Evolutionary conservation across 1,140 invertebrate species (phyloP), one percentile per base, ranked within the genome.

Genomic region (Sogatella furcifera): DNA sequence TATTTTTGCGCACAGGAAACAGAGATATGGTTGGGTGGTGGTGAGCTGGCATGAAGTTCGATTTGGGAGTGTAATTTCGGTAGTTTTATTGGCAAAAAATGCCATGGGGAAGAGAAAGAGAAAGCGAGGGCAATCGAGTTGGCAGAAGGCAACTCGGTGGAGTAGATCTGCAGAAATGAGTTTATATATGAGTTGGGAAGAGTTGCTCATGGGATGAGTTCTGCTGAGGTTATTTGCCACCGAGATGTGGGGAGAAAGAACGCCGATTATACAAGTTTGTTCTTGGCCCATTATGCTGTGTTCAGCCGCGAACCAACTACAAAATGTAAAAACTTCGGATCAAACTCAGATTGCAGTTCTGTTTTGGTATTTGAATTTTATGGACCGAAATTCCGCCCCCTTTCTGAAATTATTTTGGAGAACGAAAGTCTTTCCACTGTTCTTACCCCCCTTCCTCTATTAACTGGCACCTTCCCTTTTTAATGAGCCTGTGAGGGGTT

Each of bases 301-400:
- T 22, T 17, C 15, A 22, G 21, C 46, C 21, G 14, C 34, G 34
- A 38, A 5, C 9, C 34, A 38, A 38, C 5, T 17, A 49, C 6
- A 49, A 49, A 49, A 49, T 49, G 46, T 49, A 49, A 49, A 49
- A 49, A 49, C 46, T 49, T 49, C 21, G 46, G 14, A 17, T 22
- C 46, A 49, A 49, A 49, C 46, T 49, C 15, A 19, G 46, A 49
- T 49, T 49, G 46, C 46, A 5, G 46, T 49, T 49, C 46, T 49
- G 46, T 49, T 49, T 49, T 49, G 46, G 46, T 49, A 49, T 49
- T 49, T 49, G 46, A 49, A 49, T 49, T 49, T 49, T 49, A 49
- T 49, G 46, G 46, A 22, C 15, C 46, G 46, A 49, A 49, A 49
- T 49, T 49, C 46, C 46, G 46, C 46, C 46, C 21, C 46, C 46